Evolutionary conservation across 2,888 invertebrate species (phyloP).

Genomic region (Synanthedon andrenaeformis): DNA sequence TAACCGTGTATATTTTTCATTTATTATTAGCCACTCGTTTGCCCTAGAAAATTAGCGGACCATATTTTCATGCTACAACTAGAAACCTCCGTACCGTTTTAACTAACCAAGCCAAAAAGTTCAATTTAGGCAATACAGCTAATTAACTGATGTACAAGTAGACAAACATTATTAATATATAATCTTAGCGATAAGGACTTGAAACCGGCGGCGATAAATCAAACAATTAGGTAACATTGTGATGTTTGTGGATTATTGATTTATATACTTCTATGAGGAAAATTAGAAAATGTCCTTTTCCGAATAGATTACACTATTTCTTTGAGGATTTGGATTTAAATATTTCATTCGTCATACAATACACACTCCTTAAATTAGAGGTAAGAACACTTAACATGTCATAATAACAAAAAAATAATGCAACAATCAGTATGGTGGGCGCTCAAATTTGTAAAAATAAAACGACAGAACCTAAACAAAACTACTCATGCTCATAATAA

Average conservation of each 20-base stretch:
- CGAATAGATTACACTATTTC: constrained; percentile 5
- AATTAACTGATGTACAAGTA: too few relatives aligned
- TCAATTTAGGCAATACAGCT: not conserved
- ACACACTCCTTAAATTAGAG: too few relatives aligned
- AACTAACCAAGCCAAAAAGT: constrained; percentile 40
- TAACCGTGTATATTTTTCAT: constrained; percentile 52
- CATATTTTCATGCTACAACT: constrained; percentile 51
- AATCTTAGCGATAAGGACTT: too few relatives aligned
- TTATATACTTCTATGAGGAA: constrained; percentile 4
- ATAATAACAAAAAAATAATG: too few relatives aligned
- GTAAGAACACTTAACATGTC: too few relatives aligned
- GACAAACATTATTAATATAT: too few relatives aligned
- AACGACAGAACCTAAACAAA: not conserved
- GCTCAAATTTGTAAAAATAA: too few relatives aligned
- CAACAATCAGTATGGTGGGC: too few relatives aligned
- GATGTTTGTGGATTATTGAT: constrained; percentile 3
- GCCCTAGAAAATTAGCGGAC: constrained; percentile 60
- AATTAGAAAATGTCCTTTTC: constrained; percentile 6
- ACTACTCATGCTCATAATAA: not conserved
- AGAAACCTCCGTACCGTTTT: constrained; percentile 48
- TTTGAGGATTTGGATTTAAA: constrained; percentile 3
- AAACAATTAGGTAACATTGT: not conserved
- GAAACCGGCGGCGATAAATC: too few relatives aligned
- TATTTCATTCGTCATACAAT: too few relatives aligned
- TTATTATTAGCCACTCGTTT: constrained; percentile 55